Percentiles rank a stretch among this genome's conserved stretches.
Evolutionary conservation across 2,888 invertebrate genomes (phyloP).

Genomic region (Spodoptera picta): DNA sequence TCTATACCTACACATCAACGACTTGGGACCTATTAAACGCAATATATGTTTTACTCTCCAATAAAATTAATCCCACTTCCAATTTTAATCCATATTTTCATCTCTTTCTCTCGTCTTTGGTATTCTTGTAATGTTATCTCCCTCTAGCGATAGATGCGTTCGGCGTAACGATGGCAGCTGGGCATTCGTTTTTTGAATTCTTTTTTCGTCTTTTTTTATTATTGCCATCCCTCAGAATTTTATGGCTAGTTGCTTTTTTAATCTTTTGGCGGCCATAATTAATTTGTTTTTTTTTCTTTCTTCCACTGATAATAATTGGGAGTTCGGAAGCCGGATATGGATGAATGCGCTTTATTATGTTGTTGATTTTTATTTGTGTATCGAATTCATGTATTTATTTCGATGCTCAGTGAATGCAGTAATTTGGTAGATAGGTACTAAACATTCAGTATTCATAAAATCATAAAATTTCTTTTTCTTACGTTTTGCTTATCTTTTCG

Average conservation of each 20-base stretch:
- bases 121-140: constrained; percentile 57
- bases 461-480: no score
- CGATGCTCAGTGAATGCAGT: not conserved
- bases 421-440: no score
- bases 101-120: constrained; percentile 66
- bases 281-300: constrained; percentile 44
- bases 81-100: constrained; percentile 74
- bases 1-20: constrained; percentile 75
- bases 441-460: no score
- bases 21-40: constrained; percentile 74
- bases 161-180: constrained; percentile 85
- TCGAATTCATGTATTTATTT: constrained; percentile 42
- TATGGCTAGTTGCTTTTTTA: constrained; percentile 84
- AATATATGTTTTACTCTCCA: constrained; percentile 79
- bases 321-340: constrained; percentile 59
- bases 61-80: constrained; percentile 82
- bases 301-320: constrained; percentile 35
- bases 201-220: constrained; percentile 73
- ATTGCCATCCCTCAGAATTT: constrained; percentile 81
- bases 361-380: constrained; percentile 54
- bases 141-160: constrained; percentile 67
- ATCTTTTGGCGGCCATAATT: constrained; percentile 69
- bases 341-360: constrained; percentile 45
- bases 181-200: constrained; percentile 77
- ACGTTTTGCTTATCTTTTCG: no score